phyloP scores from a whole-genome alignment of 2,888 invertebrate genomes.

The Apotomis betuletana region DNA sequence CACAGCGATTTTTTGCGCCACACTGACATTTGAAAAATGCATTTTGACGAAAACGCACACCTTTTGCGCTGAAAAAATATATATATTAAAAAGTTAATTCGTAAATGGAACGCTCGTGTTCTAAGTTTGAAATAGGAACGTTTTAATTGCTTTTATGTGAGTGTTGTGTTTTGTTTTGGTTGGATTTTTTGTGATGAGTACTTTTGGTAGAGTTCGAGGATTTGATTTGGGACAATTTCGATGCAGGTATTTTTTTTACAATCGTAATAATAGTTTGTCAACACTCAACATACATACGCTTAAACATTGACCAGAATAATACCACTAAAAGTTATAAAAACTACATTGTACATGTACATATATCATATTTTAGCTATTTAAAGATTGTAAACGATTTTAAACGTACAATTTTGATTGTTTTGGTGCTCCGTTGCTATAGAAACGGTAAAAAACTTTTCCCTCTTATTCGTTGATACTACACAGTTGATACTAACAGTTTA shows the following conservation, averaged over 20 bases:
- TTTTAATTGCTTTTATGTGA: conserved; percentile 26
- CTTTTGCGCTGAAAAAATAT: conserved; percentile 62
- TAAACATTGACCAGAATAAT: too few species aligned
- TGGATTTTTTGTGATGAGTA: conserved; percentile 60
- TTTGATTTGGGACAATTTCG: conserved; percentile 56
- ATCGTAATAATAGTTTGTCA: too few species aligned
- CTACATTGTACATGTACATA: too few species aligned
- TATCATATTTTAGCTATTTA: background rate
- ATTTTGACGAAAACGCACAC: conserved; percentile 81
- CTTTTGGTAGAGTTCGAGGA: conserved; percentile 52
- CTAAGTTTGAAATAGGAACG: conserved; percentile 43
- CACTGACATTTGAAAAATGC: conserved; percentile 81
- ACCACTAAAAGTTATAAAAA: too few species aligned
- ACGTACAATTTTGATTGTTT: conserved; percentile 15
- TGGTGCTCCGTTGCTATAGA: conserved; percentile 20
- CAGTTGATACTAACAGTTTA: background rate
- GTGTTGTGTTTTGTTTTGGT: conserved; percentile 51
- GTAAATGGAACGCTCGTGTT: conserved; percentile 43
- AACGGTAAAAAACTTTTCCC: conserved; percentile 14
- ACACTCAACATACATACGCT: too few species aligned
- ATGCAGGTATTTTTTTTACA: conserved; percentile 68
- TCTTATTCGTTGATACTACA: background rate
- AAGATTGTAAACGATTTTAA: background rate
- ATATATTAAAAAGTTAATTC: conserved; percentile 32
- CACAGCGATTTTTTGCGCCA: conserved; percentile 78